Percentiles rank a stretch among this genome's conserved stretches.
phyloP scores from a whole-genome alignment of 2,888 invertebrate genomes.

The Melieria omissa region DNA sequence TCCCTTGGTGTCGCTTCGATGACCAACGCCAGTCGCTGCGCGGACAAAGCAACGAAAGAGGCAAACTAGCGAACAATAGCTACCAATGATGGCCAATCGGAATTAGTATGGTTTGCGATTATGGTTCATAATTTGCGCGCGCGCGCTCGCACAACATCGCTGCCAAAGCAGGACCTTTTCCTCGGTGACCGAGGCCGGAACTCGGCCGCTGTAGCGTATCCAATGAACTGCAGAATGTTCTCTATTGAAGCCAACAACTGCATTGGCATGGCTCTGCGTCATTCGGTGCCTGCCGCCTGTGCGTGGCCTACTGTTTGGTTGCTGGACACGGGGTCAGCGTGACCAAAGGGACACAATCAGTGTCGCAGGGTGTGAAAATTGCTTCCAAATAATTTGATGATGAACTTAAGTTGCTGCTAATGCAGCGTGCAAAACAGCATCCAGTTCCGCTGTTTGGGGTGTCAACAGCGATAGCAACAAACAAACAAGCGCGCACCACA shows the following conservation, averaged over 20 bases:
- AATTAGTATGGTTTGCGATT: background rate
- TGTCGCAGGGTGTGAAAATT: conserved; percentile 62
- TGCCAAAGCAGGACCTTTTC: no score
- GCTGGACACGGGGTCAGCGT: conserved; percentile 41
- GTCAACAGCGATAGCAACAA: background rate
- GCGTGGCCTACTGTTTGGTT: background rate
- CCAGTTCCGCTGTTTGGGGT: background rate
- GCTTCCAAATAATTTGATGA: conserved; percentile 58
- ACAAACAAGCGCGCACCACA: conserved; percentile 27
- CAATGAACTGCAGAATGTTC: no score
- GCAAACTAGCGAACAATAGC: background rate
- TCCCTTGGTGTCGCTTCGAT: no score
- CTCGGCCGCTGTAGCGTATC: no score
- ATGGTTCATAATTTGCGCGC: background rate
- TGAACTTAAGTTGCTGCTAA: conserved; percentile 44
- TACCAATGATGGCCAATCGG: background rate
- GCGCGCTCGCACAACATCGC: no score
- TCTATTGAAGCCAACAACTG: no score
- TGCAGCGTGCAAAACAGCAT: conserved; percentile 50
- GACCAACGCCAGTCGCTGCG: no score
- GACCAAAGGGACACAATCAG: conserved; percentile 36
- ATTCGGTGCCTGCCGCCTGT: no score
- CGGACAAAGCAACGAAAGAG: background rate
- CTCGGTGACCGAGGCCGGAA: no score
- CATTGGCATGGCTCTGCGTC: no score